Evolutionary conservation across 2,113 vertebrate species (phyloP).

Genomic region (Synodontis membranacea): DNA sequence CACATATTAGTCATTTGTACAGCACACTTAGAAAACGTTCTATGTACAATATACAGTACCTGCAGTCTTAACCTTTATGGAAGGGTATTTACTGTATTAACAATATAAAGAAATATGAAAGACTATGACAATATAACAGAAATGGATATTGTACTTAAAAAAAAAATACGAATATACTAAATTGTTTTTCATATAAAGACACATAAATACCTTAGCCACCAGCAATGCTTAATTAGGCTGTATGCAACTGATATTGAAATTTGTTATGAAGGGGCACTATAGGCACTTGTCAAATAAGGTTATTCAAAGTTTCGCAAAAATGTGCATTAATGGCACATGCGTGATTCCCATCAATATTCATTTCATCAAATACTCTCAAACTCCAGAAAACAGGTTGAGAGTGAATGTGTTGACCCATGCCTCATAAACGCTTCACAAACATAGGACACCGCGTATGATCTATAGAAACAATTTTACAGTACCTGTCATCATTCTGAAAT

Average conservation of each 20-base stretch:
- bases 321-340: background rate
- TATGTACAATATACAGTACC: background rate
- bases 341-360: background rate
- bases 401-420: background rate
- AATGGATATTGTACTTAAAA: background rate
- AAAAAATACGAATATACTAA: background rate
- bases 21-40: background rate
- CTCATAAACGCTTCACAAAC: constrained; percentile 7
- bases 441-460: background rate
- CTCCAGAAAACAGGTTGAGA: background rate
- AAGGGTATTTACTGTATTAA: background rate
- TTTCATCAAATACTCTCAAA: background rate
- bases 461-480: constrained; percentile 47
- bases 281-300: too few species aligned
- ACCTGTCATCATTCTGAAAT: constrained; percentile 94
- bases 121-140: background rate
- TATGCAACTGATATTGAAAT: background rate
- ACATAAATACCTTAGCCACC: background rate
- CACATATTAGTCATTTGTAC: too few species aligned
- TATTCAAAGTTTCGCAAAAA: background rate
- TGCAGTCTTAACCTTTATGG: background rate
- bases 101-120: background rate
- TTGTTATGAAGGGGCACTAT: background rate
- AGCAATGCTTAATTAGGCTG: background rate
- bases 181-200: background rate